Base-by-base conservation (phyloP, 2,113 vertebrate species). In the Bufo bufo region DNA sequence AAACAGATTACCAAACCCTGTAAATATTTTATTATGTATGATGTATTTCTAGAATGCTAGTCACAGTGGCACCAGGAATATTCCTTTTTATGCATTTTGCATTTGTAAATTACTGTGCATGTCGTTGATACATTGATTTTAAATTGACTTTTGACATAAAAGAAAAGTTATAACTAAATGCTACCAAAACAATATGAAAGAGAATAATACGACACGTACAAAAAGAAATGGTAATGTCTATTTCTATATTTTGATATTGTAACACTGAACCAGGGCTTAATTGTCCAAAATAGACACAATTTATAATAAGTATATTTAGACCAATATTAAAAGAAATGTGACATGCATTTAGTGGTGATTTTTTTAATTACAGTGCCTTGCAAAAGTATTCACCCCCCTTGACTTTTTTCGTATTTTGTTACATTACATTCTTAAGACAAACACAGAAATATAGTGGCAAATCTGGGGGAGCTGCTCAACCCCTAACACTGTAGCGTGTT, bases 1-100 rank as follows among this genome's bases (percentile, higher is more conserved):
- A 72, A 56, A 72, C 82, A 72, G 65, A 69, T 84, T 43, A 69
- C 65, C 71, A 72, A 72, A 19, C n/a, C 63, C n/a, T 71, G 10
- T 84, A 72, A 84, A 84, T 69, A 84, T 84, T 84, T 84, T 71
- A 84, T 84, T 52, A 72, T n/a, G 66, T 56, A 72, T 72, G 50
- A 84, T 84, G 63, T 71, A 66, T 82, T 69, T 56, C 47, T 10
- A 72, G 49, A 71, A 72, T 84, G 49, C 82, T 84, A 84, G 82
- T 72, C 82, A 84, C 66, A 17, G 82, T 72, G 82, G 66, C 82
- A 84, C 82, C 82, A 84, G 23, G 50, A 72, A 33, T 84, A 84
- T 72, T 84, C n/a, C 82, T 19, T 50, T 69, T 84, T 84, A 56
- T 72, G 63, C n/a, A 72, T 56, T 84, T 56, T 52, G n/a, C 65